Evolutionary conservation across 1,140 invertebrate genomes (phyloP).

Genomic region (Drosophila saltans): DNA sequence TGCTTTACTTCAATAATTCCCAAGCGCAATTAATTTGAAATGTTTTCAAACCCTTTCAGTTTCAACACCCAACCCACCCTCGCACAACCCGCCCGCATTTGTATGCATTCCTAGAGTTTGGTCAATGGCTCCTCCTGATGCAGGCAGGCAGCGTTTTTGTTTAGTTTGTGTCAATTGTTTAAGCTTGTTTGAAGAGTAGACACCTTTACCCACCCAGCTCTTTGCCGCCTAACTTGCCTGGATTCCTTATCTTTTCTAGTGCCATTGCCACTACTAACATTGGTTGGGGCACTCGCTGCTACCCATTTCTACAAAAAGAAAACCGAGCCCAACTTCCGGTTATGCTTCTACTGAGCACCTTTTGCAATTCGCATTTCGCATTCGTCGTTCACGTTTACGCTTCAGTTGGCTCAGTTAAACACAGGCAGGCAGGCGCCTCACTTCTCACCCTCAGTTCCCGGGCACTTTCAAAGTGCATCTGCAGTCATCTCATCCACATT

Average conservation of each 20-base stretch:
- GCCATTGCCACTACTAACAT: too few species aligned
- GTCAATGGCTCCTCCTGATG: conserved; percentile 53
- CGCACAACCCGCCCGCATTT: conserved; percentile 44
- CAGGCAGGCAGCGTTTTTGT: conserved; percentile 23
- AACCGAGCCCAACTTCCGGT: conserved; percentile 60
- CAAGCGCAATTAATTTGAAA: conserved; percentile 80
- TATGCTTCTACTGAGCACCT: conserved; percentile 63
- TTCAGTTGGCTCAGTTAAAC: conserved; percentile 61
- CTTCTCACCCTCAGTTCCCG: conserved; percentile 6
- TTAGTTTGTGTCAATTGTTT: conserved; percentile 76
- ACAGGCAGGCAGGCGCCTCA: conserved; percentile 6
- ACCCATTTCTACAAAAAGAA: too few species aligned
- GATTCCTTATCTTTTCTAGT: too few species aligned
- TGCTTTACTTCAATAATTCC: conserved; percentile 75
- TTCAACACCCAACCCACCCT: conserved; percentile 1
- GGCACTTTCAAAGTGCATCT: conserved; percentile 43
- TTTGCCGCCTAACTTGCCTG: conserved; percentile 25
- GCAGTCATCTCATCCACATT: conserved; percentile 4
- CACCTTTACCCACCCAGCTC: conserved; percentile 37
- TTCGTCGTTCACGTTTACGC: conserved; percentile 57
- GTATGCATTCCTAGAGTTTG: conserved; percentile 47
- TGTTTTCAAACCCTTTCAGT: conserved; percentile 52
- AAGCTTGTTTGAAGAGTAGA: conserved; percentile 65
- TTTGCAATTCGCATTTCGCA: conserved; percentile 53
- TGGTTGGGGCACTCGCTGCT: conserved; percentile 57